Evolutionary conservation across 2,888 invertebrate species (phyloP).

Genomic region (Agrochola circellaris): DNA sequence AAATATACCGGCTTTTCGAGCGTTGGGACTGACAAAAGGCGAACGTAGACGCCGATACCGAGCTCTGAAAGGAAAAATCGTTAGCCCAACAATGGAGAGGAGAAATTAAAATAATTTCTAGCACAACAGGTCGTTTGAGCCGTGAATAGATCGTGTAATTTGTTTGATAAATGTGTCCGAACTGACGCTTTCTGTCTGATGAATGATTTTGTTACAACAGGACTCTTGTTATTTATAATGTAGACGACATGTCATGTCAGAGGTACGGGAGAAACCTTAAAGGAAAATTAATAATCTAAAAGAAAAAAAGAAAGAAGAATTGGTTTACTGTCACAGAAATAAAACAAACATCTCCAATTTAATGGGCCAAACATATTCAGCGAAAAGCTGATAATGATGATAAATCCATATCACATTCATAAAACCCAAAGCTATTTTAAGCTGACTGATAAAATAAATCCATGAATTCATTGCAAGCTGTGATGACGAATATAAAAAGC

Average conservation of each 20-base stretch:
- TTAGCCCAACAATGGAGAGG: constrained; percentile 54
- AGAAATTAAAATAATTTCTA: constrained; percentile 66
- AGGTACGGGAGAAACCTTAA: neutral
- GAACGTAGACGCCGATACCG: constrained; percentile 48
- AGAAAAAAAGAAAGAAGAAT: neutral
- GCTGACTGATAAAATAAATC: constrained; percentile 18
- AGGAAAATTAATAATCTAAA: constrained; percentile 9
- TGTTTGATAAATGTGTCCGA: constrained; percentile 61
- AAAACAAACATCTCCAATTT: neutral
- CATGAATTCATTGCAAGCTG: constrained; percentile 22
- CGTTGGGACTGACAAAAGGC: constrained; percentile 57
- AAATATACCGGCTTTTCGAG: constrained; percentile 61
- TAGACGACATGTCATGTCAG: constrained; percentile 1
- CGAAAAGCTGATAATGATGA: neutral
- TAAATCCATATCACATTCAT: neutral
- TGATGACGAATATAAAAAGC: constrained; percentile 36
- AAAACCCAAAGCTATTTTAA: constrained; percentile 4
- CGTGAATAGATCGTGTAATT: constrained; percentile 60
- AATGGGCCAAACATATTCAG: neutral
- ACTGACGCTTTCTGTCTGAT: constrained; percentile 30
- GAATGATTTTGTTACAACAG: constrained; percentile 27
- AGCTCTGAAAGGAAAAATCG: constrained; percentile 58
- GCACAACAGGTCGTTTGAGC: constrained; percentile 60
- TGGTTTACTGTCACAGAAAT: too few species aligned
- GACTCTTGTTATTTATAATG: constrained; percentile 11